Conservation (phyloP, 2,797 vertebrate genomes). For the Paramormyrops hopkinsi region DNA sequence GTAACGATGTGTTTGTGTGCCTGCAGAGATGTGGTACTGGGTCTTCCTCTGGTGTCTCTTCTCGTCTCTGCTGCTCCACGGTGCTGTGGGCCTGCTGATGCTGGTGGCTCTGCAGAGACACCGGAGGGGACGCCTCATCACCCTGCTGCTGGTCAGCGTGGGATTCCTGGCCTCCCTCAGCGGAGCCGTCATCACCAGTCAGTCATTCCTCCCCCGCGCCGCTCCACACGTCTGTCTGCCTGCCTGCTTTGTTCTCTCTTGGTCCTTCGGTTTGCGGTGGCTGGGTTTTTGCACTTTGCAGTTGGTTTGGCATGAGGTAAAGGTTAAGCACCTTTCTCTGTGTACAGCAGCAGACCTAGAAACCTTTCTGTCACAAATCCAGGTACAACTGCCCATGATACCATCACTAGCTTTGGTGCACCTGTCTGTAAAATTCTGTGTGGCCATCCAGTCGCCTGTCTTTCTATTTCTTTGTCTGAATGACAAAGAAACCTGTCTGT, state of each 20-base stretch:
- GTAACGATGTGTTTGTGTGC: constrained; percentile 38
- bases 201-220: constrained; percentile 47
- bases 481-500: neutral
- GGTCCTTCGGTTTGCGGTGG: neutral
- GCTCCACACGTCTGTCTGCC: neutral
- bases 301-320: neutral
- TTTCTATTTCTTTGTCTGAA: neutral
- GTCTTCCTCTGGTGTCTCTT: constrained; percentile 98
- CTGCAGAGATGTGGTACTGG: constrained; percentile 94
- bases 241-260: neutral
- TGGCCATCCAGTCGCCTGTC: neutral
- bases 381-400: neutral
- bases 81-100: constrained; percentile 85
- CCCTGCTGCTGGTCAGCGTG: constrained; percentile 81
- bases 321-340: neutral
- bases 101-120: constrained; percentile 92
- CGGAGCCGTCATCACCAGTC: constrained; percentile 94
- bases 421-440: neutral
- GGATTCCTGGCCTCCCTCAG: constrained; percentile 88
- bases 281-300: neutral
- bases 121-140: constrained; percentile 84
- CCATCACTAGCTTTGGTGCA: neutral
- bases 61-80: constrained; percentile 91
- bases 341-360: neutral
- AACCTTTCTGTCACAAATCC: neutral